These are phyloP conservation scores for Crioceris asparagi DNA, from an alignment of 2,888 invertebrate genomes.

Conservation along the genomic window DNA sequence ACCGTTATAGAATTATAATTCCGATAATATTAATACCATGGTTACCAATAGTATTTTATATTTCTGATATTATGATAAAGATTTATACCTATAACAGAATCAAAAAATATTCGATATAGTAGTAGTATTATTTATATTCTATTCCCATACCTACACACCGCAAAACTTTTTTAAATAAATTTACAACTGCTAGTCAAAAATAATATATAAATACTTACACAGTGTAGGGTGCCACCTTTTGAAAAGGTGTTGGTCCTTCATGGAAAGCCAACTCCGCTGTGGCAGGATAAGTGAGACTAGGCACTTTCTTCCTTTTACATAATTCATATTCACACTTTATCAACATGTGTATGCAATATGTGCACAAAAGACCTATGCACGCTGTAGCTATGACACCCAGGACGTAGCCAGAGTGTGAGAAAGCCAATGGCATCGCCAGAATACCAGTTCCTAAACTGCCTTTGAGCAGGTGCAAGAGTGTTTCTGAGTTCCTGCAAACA, in stretches of 20 bases:
- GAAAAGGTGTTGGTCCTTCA: slow-evolving; percentile 62
- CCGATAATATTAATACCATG: no score
- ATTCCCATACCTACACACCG: no score
- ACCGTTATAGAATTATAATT: no score
- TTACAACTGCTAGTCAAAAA: no score
- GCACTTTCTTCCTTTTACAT: slow-evolving; percentile 45
- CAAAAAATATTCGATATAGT: no score
- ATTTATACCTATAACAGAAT: no score
- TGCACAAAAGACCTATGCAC: slow-evolving; percentile 77
- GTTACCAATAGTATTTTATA: no score
- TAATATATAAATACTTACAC: slow-evolving; percentile 42
- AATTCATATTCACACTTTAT: slow-evolving; percentile 57
- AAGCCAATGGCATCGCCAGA: slow-evolving; percentile 81
- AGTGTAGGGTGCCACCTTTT: slow-evolving; percentile 51
- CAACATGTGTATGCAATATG: slow-evolving; percentile 88
- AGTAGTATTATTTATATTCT: no score
- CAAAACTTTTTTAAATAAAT: no score
- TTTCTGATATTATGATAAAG: no score
- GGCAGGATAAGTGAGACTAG: slow-evolving; percentile 63
- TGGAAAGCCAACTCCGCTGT: slow-evolving; percentile 68
- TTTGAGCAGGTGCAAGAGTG: slow-evolving; percentile 75
- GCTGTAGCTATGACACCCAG: slow-evolving; percentile 73
- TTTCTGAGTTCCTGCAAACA: slow-evolving; percentile 59
- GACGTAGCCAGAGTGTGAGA: slow-evolving; percentile 69
- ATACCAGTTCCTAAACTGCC: slow-evolving; percentile 89